Conservation (phyloP, 2,797 vertebrate genomes). For the Sebastes vulpes region DNA sequence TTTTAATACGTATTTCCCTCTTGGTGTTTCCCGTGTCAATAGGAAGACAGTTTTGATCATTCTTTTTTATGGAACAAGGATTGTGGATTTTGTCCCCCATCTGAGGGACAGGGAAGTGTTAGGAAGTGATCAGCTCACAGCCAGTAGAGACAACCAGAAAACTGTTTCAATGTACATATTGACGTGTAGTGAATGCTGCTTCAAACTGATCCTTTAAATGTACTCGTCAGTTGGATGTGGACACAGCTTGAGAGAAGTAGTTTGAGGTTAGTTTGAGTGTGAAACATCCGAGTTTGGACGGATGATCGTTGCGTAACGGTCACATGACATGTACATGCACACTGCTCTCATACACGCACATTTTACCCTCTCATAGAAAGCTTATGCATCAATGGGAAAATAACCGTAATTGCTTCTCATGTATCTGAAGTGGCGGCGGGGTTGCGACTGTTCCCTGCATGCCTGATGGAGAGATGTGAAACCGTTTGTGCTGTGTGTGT, state of each 20-base stretch:
- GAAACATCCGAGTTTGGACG: slow-evolving; percentile 18
- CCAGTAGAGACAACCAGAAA: background rate
- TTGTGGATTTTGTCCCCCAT: background rate
- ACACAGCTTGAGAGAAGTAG: background rate
- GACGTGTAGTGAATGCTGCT: accelerated
- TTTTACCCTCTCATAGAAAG: slow-evolving; percentile 52
- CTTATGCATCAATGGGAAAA: slow-evolving; percentile 64
- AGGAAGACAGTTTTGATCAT: background rate
- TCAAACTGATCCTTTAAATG: background rate
- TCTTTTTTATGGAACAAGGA: background rate
- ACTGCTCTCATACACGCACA: slow-evolving; percentile 11
- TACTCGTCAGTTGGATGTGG: background rate
- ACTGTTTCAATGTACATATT: background rate
- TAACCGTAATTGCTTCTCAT: slow-evolving; percentile 67
- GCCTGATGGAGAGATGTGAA: slow-evolving; percentile 65
- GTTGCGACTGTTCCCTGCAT: slow-evolving; percentile 48
- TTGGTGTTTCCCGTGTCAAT: background rate
- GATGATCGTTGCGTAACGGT: slow-evolving; percentile 39
- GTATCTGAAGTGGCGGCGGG: slow-evolving; percentile 49
- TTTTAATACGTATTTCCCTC: background rate
- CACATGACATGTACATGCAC: slow-evolving; percentile 53
- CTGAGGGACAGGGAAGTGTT: background rate
- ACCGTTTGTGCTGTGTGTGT: slow-evolving; percentile 15
- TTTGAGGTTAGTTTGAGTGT: slow-evolving; percentile 12
- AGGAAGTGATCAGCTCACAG: background rate